Percentiles rank a stretch among this genome's conserved stretches.
These are phyloP conservation scores for Harpalus rufipes DNA, from an alignment of 2,888 invertebrate genomes.

Conservation along the genomic window DNA sequence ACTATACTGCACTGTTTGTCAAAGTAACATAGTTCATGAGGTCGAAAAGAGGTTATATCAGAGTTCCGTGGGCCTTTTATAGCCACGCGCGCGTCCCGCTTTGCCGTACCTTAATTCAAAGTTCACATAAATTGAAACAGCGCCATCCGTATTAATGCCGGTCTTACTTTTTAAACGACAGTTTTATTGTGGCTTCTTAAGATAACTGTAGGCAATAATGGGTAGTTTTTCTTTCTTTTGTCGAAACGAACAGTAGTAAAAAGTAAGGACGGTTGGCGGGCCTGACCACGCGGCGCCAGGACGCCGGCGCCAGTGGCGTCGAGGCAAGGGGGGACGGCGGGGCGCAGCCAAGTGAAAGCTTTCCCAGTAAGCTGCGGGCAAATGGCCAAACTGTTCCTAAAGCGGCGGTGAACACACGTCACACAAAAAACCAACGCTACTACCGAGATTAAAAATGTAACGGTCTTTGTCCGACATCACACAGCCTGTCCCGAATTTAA, in stretches of 20 bases:
- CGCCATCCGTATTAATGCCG: conserved; percentile 76
- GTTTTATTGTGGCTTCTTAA: conserved; percentile 78
- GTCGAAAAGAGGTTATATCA: not conserved
- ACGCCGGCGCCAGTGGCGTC: conserved; percentile 68
- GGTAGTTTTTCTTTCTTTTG: conserved; percentile 77
- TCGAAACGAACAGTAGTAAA: conserved; percentile 75
- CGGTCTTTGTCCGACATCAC: conserved; percentile 71
- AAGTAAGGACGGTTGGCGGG: conserved; percentile 76
- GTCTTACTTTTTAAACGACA: conserved; percentile 77
- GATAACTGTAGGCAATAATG: conserved; percentile 78
- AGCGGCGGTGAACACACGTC: conserved; percentile 70
- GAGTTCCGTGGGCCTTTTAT: not conserved
- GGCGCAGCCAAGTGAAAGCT: conserved; percentile 73
- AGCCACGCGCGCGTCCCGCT: conserved; percentile 2
- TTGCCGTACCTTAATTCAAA: conserved; percentile 74
- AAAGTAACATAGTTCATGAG: not conserved
- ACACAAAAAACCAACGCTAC: conserved; percentile 68
- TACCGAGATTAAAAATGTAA: conserved; percentile 73
- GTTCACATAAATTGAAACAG: conserved; percentile 75
- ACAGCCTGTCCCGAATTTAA: conserved; percentile 58
- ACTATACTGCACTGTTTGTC: too few species aligned
- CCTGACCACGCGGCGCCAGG: conserved; percentile 74
- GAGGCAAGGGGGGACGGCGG: conserved; percentile 50
- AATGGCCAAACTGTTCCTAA: conserved; percentile 73
- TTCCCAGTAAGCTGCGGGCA: conserved; percentile 73